Conservation (phyloP, 2,797 vertebrate species). For the Morus bassanus region DNA sequence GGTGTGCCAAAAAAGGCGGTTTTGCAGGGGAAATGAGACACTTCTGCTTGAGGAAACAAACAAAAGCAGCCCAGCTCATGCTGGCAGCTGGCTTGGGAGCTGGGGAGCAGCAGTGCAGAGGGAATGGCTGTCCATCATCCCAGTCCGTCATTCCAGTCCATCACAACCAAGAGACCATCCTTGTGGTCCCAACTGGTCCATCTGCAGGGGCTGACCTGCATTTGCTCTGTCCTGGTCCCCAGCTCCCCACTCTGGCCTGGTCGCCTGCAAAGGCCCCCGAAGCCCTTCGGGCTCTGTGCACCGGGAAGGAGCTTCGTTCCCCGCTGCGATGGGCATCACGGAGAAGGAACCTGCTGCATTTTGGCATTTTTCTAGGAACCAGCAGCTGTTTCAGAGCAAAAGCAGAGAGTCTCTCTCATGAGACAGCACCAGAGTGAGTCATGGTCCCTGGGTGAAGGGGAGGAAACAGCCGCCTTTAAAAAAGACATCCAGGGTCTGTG, state of each 20-base stretch:
- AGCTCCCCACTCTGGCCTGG: fast-evolving
- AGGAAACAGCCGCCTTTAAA: neutral
- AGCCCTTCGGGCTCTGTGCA: neutral
- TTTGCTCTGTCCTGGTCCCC: fast-evolving
- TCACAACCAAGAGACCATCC: neutral
- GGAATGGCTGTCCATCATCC: neutral
- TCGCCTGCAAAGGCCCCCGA: neutral
- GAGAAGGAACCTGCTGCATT: neutral
- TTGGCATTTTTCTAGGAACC: neutral
- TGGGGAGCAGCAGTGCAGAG: fast-evolving
- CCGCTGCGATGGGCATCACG: fast-evolving
- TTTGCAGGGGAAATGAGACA: neutral
- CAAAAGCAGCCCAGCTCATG: neutral
- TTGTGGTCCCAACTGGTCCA: neutral
- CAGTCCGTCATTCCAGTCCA: neutral
- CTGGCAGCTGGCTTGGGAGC: fast-evolving
- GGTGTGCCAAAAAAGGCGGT: neutral
- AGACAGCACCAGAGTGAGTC: neutral
- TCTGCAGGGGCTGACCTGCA: fast-evolving
- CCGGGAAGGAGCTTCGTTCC: neutral
- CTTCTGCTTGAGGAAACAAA: neutral
- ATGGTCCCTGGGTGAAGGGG: neutral
- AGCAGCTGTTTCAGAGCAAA: neutral
- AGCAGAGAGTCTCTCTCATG: neutral
- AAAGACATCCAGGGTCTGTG: neutral